Base-by-base conservation (phyloP, 2,797 vertebrate species). In the Hippoglossus hippoglossus region DNA sequence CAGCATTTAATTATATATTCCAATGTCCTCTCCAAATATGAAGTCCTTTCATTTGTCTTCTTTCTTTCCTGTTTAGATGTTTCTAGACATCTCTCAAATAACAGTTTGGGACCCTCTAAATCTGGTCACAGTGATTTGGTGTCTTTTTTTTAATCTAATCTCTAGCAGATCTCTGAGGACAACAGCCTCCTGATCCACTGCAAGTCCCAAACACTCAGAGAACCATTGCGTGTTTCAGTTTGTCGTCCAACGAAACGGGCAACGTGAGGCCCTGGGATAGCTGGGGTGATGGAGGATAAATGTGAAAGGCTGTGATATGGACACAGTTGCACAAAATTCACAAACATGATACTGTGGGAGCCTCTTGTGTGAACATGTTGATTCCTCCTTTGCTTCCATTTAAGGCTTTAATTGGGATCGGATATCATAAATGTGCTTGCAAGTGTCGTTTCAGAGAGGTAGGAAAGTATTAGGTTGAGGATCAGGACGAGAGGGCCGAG, bases 351-450 rank as follows among this genome's bases (percentile, higher is more conserved):
- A 71, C 75, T 47, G 66, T 2, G 39, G 47, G 54, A 51, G 26
- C 77, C 49, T 50, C 58, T 24, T 46, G 26, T 19, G 36, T 63
- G 12, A 31, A 65, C 81, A 64, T 60, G 82, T 73, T 3, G 34
- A 71, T 63, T 72, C 63, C 56, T 65, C 39, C 16, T 44, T 16
- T 1, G 7, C 74, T 83, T 75, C 83, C 77, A 73, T 70, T 77
- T 63, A 16, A 80, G 36, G 80, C 81, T 80, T 71, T 46, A 71
- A 83, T 88, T 84, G 80, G 77, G 86, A 89, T 91, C 77, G 7
- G 74, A 87, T 91, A 41, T 88, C 89, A 36, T 65, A 81, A 86
- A 91, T 87, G 87, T 91, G 90, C 91, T 85, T 85, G 80, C 73
- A 55, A 59, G 79, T 70, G 83, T 80, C 36, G 60, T 89, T 89